Percentiles rank a stretch among this genome's conserved stretches.
Conservation (phyloP, 2,888 invertebrate genomes). For the Chaetogeoica ovagalla region DNA sequence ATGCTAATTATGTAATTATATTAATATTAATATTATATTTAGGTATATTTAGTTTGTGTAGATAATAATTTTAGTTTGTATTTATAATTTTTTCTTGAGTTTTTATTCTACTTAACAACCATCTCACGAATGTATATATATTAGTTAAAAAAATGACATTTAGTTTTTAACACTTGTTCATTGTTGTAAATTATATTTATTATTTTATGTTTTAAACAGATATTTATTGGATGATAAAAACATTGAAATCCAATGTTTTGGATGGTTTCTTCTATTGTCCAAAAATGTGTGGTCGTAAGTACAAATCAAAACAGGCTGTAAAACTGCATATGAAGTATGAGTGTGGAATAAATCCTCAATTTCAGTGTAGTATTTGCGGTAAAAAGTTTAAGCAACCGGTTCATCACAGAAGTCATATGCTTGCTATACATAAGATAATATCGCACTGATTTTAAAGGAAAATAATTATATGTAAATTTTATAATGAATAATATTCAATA, state of each 20-base stretch:
- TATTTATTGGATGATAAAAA: background rate
- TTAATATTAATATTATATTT: conserved; percentile 8
- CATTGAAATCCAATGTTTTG: background rate
- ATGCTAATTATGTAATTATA: background rate
- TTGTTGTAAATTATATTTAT: background rate
- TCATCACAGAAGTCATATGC: conserved; percentile 30
- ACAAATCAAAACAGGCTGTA: conserved; percentile 55
- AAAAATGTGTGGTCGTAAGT: conserved; percentile 52
- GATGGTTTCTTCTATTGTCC: conserved; percentile 39
- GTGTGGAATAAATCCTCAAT: conserved; percentile 70
- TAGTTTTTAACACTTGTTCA: background rate
- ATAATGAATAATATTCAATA: too few relatives aligned
- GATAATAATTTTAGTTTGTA: background rate
- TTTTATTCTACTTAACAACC: background rate
- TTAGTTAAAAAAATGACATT: background rate
- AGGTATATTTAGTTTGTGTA: background rate
- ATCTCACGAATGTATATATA: background rate
- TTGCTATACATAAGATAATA: conserved; percentile 19
- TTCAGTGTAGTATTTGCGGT: conserved; percentile 73
- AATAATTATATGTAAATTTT: too few relatives aligned
- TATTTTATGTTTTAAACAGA: conserved; percentile 26
- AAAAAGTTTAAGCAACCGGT: conserved; percentile 60
- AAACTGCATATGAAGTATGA: conserved; percentile 59
- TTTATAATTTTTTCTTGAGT: background rate
- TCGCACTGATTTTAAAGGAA: background rate